Evolutionary conservation across 2,888 invertebrate genomes (phyloP).

Genomic region (Latrodectus hesperus): DNA sequence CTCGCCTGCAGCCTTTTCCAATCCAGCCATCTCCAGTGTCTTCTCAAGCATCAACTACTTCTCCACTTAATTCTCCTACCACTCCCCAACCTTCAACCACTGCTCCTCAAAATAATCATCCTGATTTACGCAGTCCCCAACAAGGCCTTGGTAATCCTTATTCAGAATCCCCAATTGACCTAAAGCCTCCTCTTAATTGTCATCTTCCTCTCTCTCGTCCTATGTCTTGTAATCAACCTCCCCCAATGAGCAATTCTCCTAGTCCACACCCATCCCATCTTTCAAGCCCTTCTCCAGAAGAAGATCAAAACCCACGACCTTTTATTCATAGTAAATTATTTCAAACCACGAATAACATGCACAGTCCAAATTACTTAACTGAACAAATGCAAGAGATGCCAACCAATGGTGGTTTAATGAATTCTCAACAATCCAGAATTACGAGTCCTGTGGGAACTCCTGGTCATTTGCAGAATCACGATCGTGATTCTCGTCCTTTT

Average conservation of each 20-base stretch:
- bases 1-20: slow-evolving; percentile 67
- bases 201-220: slow-evolving; percentile 61
- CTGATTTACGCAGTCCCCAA: slow-evolving; percentile 61
- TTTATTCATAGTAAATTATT: slow-evolving; percentile 63
- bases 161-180: slow-evolving; percentile 64
- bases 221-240: slow-evolving; percentile 50
- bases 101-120: slow-evolving; percentile 54
- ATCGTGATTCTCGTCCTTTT: slow-evolving; percentile 68
- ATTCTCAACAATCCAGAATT: slow-evolving; percentile 52
- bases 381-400: slow-evolving; percentile 63
- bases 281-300: slow-evolving; percentile 67
- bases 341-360: slow-evolving; percentile 53
- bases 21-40: slow-evolving; percentile 67
- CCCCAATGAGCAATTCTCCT: slow-evolving; percentile 55
- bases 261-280: slow-evolving; percentile 67
- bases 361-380: slow-evolving; percentile 60
- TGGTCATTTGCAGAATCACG: slow-evolving; percentile 50
- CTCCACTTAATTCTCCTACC: slow-evolving; percentile 63
- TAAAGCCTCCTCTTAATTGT: slow-evolving; percentile 62
- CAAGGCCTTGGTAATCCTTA: slow-evolving; percentile 61
- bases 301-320: slow-evolving; percentile 46
- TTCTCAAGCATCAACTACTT: slow-evolving; percentile 64
- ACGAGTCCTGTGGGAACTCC: slow-evolving; percentile 48
- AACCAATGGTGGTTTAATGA: slow-evolving; percentile 35
- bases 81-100: slow-evolving; percentile 53